These are phyloP conservation scores for Eunapius fragilis DNA, from an alignment of 37 sponge, comb jelly and placozoan genomes.

Conservation along the genomic window DNA sequence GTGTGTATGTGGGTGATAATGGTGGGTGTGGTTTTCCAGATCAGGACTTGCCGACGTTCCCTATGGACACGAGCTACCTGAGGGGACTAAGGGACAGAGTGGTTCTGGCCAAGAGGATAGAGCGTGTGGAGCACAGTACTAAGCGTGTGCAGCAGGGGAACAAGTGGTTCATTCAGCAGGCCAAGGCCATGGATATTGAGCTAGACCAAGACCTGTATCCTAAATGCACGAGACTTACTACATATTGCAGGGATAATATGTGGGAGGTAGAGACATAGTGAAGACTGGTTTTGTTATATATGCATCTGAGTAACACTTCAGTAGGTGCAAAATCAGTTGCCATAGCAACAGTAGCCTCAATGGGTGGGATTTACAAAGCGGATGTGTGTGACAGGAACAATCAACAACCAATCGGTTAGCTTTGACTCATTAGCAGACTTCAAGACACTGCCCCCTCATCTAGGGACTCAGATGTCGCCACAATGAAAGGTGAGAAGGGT, in stretches of 20 bases:
- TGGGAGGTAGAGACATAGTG: too few species aligned
- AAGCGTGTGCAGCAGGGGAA: conserved; percentile 6
- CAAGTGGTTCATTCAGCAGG: conserved; percentile 63
- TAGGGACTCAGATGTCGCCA: background rate
- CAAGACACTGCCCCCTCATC: background rate
- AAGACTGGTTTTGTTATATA: too few species aligned
- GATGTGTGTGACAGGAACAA: background rate
- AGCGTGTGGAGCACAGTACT: conserved; percentile 26
- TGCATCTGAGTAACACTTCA: too few species aligned
- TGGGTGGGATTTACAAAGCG: too few species aligned
- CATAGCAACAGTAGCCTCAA: too few species aligned
- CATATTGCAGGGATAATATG: background rate
- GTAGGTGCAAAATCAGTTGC: too few species aligned
- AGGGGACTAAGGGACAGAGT: conserved; percentile 44
- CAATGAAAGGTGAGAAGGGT: background rate
- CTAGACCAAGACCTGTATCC: conserved; percentile 73
- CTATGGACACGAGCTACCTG: conserved; percentile 62
- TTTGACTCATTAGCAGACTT: background rate
- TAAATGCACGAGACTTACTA: too few species aligned
- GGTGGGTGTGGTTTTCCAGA: conserved; percentile 37
- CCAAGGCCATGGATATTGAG: conserved; percentile 79
- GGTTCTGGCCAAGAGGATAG: conserved; percentile 60
- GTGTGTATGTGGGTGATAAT: background rate
- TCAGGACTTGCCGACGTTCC: conserved; percentile 68
- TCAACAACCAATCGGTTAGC: background rate